Percentiles rank a stretch among this genome's conserved stretches.
These are phyloP conservation scores for Poeciliopsis retropinna DNA, from an alignment of 2,113 vertebrate genomes.

Conservation along the genomic window DNA sequence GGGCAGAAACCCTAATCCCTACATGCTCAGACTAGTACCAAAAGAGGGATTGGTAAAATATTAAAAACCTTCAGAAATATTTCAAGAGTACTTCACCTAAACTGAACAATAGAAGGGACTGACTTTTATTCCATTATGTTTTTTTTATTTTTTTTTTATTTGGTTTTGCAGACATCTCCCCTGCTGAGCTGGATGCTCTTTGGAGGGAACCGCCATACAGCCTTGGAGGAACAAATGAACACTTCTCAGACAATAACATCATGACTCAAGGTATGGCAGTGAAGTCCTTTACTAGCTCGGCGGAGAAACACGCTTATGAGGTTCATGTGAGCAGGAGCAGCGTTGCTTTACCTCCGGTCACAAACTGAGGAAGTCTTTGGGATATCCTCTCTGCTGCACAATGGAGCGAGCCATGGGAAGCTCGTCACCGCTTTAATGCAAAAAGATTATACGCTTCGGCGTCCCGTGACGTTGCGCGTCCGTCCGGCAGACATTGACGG, in stretches of 20 bases:
- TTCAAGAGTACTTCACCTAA: not conserved
- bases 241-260: slow-evolving; percentile 77
- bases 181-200: slow-evolving; percentile 82
- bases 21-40: not conserved
- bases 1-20: not conserved
- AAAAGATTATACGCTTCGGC: not conserved
- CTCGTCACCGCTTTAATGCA: slow-evolving; percentile 10
- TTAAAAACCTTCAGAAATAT: not conserved
- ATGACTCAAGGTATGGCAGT: slow-evolving; percentile 78
- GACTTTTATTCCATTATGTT: accelerated
- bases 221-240: slow-evolving; percentile 73
- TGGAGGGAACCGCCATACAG: slow-evolving; percentile 79
- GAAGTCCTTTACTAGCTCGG: not conserved
- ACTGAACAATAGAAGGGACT: not conserved
- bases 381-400: slow-evolving; percentile 69
- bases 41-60: not conserved
- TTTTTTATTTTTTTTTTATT: not conserved
- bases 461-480: not conserved
- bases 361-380: slow-evolving; percentile 64
- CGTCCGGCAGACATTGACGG: slow-evolving; percentile 45
- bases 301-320: slow-evolving; percentile 1
- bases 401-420: slow-evolving; percentile 64
- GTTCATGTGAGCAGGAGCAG: slow-evolving; percentile 16
- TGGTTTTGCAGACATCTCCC: slow-evolving; percentile 73
- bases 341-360: slow-evolving; percentile 17